phyloP scores from a whole-genome alignment of 2,797 vertebrate species.

The Peromyscus nudipes region DNA sequence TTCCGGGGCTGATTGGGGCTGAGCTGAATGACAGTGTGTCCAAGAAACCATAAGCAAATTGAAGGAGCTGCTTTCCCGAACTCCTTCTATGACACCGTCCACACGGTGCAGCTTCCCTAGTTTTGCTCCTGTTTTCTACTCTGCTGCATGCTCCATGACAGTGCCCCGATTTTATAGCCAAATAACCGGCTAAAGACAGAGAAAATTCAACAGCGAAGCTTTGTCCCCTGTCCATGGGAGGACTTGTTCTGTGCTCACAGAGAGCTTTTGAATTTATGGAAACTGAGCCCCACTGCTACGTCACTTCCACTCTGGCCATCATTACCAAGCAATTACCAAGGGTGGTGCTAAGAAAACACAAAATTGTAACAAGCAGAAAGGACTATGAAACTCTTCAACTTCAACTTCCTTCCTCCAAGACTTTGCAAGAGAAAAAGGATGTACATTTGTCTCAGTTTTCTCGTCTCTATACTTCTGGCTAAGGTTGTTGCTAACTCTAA shows the following conservation, averaged over 20 bases:
- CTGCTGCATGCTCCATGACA: neutral
- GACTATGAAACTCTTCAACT: neutral
- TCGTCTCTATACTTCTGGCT: neutral
- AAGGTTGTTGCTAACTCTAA: neutral
- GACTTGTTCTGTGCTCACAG: neutral
- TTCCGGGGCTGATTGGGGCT: neutral
- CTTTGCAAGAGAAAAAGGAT: neutral
- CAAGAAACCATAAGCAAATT: neutral
- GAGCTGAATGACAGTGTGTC: neutral
- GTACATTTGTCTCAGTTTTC: neutral
- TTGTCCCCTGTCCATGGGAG: neutral
- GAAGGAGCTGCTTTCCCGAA: neutral
- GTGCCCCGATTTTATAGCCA: neutral
- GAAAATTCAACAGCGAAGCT: neutral
- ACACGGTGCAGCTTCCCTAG: no score
- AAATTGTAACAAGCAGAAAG: neutral
- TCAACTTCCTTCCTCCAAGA: neutral
- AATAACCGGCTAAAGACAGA: neutral
- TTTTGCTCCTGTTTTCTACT: neutral
- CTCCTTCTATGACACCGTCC: neutral
- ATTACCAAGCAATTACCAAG: rapidly evolving
- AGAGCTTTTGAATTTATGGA: neutral
- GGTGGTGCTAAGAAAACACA: neutral
- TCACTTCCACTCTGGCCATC: neutral
- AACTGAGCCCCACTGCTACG: neutral